Evolutionary conservation across 2,797 vertebrate genomes (phyloP), one percentile per base, ranked within the genome.

Genomic region (Euphonia xanthogaster): DNA sequence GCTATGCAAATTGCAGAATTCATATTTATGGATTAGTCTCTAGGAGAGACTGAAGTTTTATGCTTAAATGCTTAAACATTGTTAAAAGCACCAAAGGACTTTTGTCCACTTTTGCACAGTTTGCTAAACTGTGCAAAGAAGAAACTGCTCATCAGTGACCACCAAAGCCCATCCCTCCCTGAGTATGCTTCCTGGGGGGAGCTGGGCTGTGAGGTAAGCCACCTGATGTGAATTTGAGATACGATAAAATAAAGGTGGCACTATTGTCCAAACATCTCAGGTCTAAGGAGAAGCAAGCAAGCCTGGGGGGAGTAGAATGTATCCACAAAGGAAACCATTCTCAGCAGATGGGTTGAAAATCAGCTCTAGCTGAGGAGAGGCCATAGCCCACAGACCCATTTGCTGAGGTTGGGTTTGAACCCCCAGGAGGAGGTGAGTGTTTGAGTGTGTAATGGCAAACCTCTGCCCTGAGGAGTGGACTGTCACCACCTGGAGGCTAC

Each of bases 261-360:
- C 20, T 54, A 8, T 18, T 68, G 7, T 18, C 9, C 30, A 47
- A 6, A 30, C 10, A 40, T 11, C 20, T 61, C 30, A 30, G 16
- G 14, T 30, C 30, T 47, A 30, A 39, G 40, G 72, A 54, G 33
- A 47, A 68, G 9, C 12, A 45, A 68, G 21, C 16, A 39, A 30
- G 55, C 20, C 16, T 47, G 24, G 20, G 16, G 9, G 8, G 10
- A 21, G 14, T 18, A 54, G 40, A 61, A 47, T 0, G 0, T 8
- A 21, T 25, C 25, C 9, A 47, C 63, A 76, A 68, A 76, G 20
- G 15, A 54, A 76, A 17, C 5, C 17, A 14, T 39, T 33, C 20
- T 45, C 24, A 53, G 33, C 10, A 44, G 8, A 39, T 12, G 28
- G 45, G 28, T 3, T 24, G 47, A 60, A 53, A 85, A 45, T 39